Evolutionary conservation across 2,797 vertebrate genomes (phyloP).

Genomic region (Erpetoichthys calabaricus): DNA sequence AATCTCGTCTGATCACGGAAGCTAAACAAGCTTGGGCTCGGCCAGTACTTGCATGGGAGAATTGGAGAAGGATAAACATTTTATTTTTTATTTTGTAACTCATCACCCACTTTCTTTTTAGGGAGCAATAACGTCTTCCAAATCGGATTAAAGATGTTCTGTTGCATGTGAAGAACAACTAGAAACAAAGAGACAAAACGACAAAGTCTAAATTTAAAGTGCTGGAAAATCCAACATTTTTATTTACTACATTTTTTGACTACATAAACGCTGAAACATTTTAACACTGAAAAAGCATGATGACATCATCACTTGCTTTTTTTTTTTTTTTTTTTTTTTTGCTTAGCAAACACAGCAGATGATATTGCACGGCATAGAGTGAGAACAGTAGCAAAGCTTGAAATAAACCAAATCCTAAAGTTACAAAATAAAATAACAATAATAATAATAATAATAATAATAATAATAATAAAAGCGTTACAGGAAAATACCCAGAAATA

Average conservation of each 20-base stretch:
- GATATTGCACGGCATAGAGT: constrained; percentile 94
- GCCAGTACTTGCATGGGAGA: no score
- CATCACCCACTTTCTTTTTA: no score
- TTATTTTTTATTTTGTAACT: no score
- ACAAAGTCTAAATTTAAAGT: constrained; percentile 62
- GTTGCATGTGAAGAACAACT: not conserved
- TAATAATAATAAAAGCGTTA: constrained; percentile 46
- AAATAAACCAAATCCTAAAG: constrained; percentile 43
- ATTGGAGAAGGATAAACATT: no score
- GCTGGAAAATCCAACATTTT: constrained; percentile 93
- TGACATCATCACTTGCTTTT: constrained; percentile 84
- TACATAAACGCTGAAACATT: constrained; percentile 97
- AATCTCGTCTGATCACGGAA: no score
- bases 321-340: constrained; percentile 57
- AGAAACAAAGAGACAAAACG: constrained; percentile 31
- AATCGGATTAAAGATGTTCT: no score
- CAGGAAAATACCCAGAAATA: constrained; percentile 58
- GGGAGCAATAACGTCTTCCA: no score
- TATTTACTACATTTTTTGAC: constrained; percentile 95
- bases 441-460: no score
- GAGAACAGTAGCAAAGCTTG: constrained; percentile 69
- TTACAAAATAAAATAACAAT: constrained; percentile 45
- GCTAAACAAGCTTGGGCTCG: no score
- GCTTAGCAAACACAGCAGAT: constrained; percentile 95
- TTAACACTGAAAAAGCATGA: constrained; percentile 93